Base-by-base conservation (phyloP, 2,797 vertebrate species). In the Acomys russatus region DNA sequence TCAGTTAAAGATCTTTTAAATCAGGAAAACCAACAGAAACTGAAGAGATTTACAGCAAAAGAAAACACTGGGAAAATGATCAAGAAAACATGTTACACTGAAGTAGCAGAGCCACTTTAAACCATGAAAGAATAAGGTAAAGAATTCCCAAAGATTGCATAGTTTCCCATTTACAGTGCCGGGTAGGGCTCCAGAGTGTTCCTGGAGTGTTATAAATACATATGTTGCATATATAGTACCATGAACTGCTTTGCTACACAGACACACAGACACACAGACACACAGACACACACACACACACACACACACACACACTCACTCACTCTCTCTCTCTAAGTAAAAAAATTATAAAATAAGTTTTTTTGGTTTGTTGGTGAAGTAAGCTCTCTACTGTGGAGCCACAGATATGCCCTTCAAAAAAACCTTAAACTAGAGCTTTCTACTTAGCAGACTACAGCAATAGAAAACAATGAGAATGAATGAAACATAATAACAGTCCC, bases 381-480 rank as follows among this genome's bases (percentile, higher is more conserved):
- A 59, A 59, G 68, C 51, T 38, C 22, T 73, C 68, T 87, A 87
- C 51, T 22, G 25, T 25, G 23, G n/a, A 73, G 23, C 23, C 23
- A 35, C 33, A 87, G 68, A 56, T 14, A 71, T 6, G 68, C 8
- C 51, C 68, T 73, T 73, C 14, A 73, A 71, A 86, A 86, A 30
- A 99, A 98, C 98, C 99, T 98, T 99, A 98, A 97, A 97, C 64
- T 96, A 97, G 35, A 76, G 90, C 97, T 64, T 99, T 99, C 99
- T 99, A 99, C 98, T 99, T 99, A 98, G 99, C 99, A 99, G 99
- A 99, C 99, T 22, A 99, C 98, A 99, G 97, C 99, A 99, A 98
- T n/a, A 73, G 85, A 99, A 99, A 98, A 99, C 98, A 99, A 99
- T 98, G 97, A 99, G 98, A 98, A 99, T 99, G 99, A 99, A 92